These are phyloP conservation scores for Bimastos eiseni DNA, from an alignment of 2,888 invertebrate genomes.

Conservation along the genomic window DNA sequence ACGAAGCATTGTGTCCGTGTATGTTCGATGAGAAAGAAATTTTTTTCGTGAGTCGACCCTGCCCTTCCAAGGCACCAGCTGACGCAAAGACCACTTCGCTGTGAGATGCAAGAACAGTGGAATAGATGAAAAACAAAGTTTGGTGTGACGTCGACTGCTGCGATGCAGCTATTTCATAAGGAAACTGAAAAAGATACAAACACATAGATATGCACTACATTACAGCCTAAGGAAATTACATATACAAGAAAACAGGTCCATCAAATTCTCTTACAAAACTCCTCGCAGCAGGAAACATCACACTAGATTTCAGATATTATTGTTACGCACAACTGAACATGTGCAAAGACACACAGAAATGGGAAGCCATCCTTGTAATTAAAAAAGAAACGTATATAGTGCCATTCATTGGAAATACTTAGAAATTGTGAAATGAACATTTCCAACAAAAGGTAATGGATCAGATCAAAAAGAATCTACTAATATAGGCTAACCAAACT, in stretches of 20 bases:
- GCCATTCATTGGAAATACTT: too few species aligned
- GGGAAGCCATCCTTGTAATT: too few species aligned
- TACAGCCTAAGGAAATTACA: neutral
- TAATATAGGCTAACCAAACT: neutral
- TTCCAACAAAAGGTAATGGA: too few species aligned
- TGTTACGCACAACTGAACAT: too few species aligned
- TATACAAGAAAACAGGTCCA: neutral
- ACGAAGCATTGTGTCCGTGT: neutral
- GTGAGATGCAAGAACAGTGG: neutral
- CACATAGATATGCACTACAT: neutral
- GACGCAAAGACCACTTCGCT: neutral
- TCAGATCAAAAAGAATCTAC: neutral
- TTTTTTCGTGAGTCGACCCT: neutral
- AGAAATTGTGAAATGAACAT: too few species aligned
- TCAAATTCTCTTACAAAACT: neutral
- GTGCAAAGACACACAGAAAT: too few species aligned
- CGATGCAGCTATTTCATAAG: slow-evolving; percentile 27
- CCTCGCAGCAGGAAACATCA: neutral
- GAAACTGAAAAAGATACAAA: slow-evolving; percentile 28
- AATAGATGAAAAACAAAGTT: neutral
- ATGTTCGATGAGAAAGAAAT: neutral
- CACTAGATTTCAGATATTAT: too few species aligned
- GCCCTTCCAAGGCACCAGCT: neutral
- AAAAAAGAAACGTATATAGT: too few species aligned
- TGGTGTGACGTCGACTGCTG: neutral